Percentiles rank a stretch among this genome's conserved stretches.
Evolutionary conservation across 2,113 vertebrate species (phyloP).

Genomic region (Tringa solitaria): DNA sequence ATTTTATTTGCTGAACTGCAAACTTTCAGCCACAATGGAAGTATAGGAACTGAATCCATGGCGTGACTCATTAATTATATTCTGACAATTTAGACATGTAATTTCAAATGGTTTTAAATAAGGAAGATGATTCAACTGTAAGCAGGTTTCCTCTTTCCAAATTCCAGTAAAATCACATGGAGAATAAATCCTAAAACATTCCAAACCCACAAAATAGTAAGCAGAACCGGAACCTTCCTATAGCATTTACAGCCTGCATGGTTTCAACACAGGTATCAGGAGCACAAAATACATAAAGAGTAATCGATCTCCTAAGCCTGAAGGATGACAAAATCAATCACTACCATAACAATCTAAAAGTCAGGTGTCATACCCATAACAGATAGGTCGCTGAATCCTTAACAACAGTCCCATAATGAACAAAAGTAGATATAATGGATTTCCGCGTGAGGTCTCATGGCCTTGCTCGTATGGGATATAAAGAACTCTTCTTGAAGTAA

Average conservation of each 20-base stretch:
- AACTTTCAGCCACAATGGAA: not conserved
- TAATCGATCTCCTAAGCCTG: not conserved
- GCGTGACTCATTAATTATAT: not conserved
- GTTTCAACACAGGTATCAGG: not conserved
- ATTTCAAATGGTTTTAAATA: not conserved
- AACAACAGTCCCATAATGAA: not conserved
- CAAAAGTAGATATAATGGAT: not conserved
- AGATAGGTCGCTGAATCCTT: not conserved
- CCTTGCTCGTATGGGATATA: not conserved
- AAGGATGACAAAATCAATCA: not conserved
- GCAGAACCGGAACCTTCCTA: not conserved
- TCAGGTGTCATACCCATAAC: not conserved
- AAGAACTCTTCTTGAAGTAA: not conserved
- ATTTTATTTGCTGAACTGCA: not conserved
- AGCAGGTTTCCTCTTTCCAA: not conserved
- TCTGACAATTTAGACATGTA: not conserved
- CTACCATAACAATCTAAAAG: not conserved
- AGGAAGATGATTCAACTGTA: not conserved
- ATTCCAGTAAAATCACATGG: not conserved
- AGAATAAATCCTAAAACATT: not conserved
- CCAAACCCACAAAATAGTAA: not conserved
- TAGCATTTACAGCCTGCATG: not conserved
- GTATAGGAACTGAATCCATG: not conserved
- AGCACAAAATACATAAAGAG: not conserved
- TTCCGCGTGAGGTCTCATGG: not conserved